Conservation (phyloP, 2,888 invertebrate genomes). For the Ophion slaviceki region DNA sequence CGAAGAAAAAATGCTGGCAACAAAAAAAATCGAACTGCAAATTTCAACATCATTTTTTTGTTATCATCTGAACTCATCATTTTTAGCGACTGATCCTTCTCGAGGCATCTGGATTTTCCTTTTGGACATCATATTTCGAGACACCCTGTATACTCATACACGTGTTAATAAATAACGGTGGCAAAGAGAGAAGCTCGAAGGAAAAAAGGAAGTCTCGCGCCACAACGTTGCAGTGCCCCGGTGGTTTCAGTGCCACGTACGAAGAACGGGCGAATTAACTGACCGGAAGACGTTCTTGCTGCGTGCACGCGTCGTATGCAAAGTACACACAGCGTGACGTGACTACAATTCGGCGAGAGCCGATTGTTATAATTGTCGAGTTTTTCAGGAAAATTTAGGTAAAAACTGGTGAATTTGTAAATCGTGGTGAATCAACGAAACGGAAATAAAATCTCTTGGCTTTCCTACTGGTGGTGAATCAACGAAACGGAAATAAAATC, state of each 20-base stretch:
- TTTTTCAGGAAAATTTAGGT: background rate
- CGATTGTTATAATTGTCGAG: background rate
- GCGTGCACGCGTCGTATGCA: background rate
- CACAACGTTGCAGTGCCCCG: background rate
- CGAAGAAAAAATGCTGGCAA: too few species aligned
- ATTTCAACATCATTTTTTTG: too few species aligned
- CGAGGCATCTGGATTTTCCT: background rate
- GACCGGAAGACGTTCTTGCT: constrained; percentile 25
- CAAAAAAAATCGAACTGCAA: too few species aligned
- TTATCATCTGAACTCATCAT: too few species aligned
- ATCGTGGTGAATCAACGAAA: background rate
- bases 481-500: background rate
- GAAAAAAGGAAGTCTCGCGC: background rate
- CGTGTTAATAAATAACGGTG: constrained; percentile 14
- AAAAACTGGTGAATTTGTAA: background rate
- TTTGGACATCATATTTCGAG: background rate
- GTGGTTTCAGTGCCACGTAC: background rate
- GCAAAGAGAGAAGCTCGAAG: background rate
- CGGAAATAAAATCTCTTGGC: background rate
- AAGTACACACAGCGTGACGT: constrained; percentile 6
- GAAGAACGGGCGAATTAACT: constrained; percentile 39
- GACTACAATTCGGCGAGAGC: background rate
- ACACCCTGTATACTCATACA: background rate
- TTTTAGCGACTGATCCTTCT: too few species aligned
- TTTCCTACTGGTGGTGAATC: background rate